phyloP scores from a whole-genome alignment of 2,113 vertebrate genomes.

The Pan troglodytes region NHGRI_mPanTro3-v2.1_pri NC_072421.2:150124001-150124500 shows the following conservation, averaged over 20 bases:
- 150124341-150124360: background rate
- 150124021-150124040: constrained; percentile 41
- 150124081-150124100: constrained; percentile 54
- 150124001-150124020: constrained; percentile 42
- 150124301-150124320: background rate
- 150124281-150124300: background rate
- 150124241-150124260: background rate
- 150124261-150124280: background rate
- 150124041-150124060: constrained; percentile 33
- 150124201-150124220: constrained; percentile 55
- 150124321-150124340: constrained; percentile 2
- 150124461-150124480: background rate
- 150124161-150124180: background rate
- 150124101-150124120: constrained; percentile 43
- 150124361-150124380: background rate
- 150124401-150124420: background rate
- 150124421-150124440: background rate
- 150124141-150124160: constrained; percentile 46
- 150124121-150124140: constrained; percentile 47
- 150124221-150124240: constrained; percentile 42
- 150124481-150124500: background rate
- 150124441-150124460: constrained; percentile 45
- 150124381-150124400: background rate
- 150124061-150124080: constrained; percentile 1
- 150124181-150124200: constrained; percentile 47